Percentiles rank a stretch among this genome's conserved stretches.
Conservation (phyloP, 2,888 invertebrate species). For the Deroplatys truncata region DNA sequence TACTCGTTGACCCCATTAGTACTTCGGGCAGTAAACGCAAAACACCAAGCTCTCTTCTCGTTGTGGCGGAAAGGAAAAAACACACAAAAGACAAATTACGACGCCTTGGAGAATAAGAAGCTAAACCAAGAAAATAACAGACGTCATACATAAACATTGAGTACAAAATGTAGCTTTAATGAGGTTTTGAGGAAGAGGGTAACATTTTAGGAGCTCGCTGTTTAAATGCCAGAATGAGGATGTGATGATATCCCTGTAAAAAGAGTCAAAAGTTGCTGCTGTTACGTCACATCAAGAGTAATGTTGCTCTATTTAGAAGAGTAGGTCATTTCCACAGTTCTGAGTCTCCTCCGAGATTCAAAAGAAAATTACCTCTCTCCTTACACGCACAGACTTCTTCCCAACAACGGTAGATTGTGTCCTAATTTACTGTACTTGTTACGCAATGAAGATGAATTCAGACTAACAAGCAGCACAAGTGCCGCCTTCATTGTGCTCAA, state of each 20-base stretch:
- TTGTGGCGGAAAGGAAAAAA: no score
- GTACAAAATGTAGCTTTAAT: background rate
- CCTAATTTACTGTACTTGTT: background rate
- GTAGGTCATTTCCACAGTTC: background rate
- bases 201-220: background rate
- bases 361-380: background rate
- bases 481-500: background rate
- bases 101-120: no score
- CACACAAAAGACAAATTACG: no score
- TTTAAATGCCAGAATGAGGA: background rate
- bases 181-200: background rate
- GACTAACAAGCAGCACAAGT: background rate
- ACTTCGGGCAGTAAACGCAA: no score
- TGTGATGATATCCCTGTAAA: background rate
- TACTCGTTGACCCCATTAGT: no score
- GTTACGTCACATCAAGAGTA: background rate
- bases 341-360: background rate
- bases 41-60: no score
- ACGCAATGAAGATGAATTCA: background rate
- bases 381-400: background rate
- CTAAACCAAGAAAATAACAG: no score
- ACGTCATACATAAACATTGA: background rate
- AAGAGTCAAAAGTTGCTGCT: background rate
- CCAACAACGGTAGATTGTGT: background rate
- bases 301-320: background rate